Evolutionary conservation across 2,888 invertebrate genomes (phyloP), one percentile per base, ranked within the genome.

Genomic region (Charanyca ferruginea): DNA sequence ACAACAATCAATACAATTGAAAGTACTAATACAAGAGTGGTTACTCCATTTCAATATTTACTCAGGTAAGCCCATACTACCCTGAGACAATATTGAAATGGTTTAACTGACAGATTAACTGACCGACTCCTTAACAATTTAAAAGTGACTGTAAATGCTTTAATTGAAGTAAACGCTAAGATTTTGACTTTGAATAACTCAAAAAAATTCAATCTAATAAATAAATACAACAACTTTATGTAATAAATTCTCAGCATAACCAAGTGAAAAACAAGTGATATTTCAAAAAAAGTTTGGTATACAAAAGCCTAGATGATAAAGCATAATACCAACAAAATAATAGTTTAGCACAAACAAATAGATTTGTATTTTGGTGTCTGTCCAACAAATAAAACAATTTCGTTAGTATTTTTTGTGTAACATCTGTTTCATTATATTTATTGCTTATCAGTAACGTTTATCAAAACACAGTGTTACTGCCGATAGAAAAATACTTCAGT

Each of bases 241-340:
- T n/a, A 16, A 41, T 6, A 41, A 5, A 41, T 9, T 25, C 18
- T 25, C 9, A 16, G 32, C 0, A 1, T 57, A 58, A 52, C 16
- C 45, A 28, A 41, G 13, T 41, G 32, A 51, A 45, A 59, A 74
- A 58, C 58, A 47, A 72, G 59, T 48, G 13, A 22, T 59, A 49
- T 59, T 51, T 51, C 49, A 70, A 65, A 61, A n/a, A 51, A 49
- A 59, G 48, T 70, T 49, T 9, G n/a, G 13, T 13, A 20, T 2
- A 38, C 18, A 23, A 70, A 35, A 44, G 18, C 18, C 13, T 32
- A 61, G 8, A 61, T 11, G 9, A 62, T 75, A 57, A 67, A 75
- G 23, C 22, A 52, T 66, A 72, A 60, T 28, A 38, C 42, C 41
- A 6, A 41, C 38, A 54, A 45, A 74, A 53, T 32, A 61, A 67